These are phyloP conservation scores for Rhagonycha lutea DNA, from an alignment of 2,888 invertebrate species.

Conservation along the genomic window DNA sequence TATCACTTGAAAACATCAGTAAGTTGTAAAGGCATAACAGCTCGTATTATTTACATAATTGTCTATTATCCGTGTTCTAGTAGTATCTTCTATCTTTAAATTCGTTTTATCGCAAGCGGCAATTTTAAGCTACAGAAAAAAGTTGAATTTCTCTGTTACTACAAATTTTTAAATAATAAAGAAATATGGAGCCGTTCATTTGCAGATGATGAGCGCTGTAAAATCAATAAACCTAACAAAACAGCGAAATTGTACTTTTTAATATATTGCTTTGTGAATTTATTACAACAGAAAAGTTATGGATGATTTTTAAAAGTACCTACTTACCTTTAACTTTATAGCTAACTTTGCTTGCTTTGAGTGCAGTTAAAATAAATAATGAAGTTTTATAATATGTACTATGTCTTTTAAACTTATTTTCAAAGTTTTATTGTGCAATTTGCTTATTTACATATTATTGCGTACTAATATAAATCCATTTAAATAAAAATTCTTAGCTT, in stretches of 20 bases:
- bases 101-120: constrained; percentile 5
- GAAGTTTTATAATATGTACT: too few relatives aligned
- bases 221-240: too few relatives aligned
- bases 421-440: too few relatives aligned
- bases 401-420: too few relatives aligned
- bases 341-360: too few relatives aligned
- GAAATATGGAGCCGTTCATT: too few relatives aligned
- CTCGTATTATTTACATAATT: constrained; percentile 20
- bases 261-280: too few relatives aligned
- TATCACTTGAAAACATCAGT: constrained; percentile 18
- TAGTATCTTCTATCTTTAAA: constrained; percentile 12
- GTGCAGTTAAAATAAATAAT: not conserved
- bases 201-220: too few relatives aligned
- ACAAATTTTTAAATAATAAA: not conserved
- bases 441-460: not conserved
- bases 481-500: not conserved
- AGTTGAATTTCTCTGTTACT: not conserved
- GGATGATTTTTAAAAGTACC: too few relatives aligned
- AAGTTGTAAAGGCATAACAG: constrained; percentile 21
- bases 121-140: not conserved
- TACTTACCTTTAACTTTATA: too few relatives aligned
- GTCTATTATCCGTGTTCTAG: constrained; percentile 17
- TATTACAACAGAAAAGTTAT: too few relatives aligned
- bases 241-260: too few relatives aligned
- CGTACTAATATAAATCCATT: not conserved